Conservation (phyloP, 1,140 invertebrate species). For the Scylla paramamosain region DNA sequence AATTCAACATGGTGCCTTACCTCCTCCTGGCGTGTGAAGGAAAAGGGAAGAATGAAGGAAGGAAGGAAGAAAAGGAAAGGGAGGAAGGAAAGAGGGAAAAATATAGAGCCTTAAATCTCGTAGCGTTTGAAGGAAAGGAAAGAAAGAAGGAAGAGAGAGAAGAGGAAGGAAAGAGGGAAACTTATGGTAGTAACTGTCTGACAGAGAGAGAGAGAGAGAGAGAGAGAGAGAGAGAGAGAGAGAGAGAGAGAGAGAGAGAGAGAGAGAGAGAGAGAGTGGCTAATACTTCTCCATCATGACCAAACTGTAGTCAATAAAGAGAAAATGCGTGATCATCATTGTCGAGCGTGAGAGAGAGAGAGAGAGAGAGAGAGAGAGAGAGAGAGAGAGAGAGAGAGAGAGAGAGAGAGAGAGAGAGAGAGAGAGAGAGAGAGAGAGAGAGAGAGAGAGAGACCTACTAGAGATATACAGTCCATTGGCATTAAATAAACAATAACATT, state of each 20-base stretch:
- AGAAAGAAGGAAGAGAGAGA: too few relatives aligned
- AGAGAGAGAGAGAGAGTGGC: not conserved
- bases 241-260: conserved; percentile 48
- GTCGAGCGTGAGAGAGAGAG: not conserved
- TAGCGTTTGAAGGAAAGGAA: too few relatives aligned
- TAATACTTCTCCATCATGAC: too few relatives aligned
- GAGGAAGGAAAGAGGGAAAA: too few relatives aligned
- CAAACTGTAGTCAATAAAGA: too few relatives aligned
- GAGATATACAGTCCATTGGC: too few relatives aligned
- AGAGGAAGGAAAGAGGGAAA: too few relatives aligned
- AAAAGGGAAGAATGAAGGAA: not conserved
- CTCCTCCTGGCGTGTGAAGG: not conserved
- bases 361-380: not conserved
- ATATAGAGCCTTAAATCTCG: too few relatives aligned
- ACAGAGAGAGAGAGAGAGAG: not conserved
- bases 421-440: not conserved
- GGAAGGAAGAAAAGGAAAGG: too few relatives aligned
- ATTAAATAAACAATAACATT: too few relatives aligned
- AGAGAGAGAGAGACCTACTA: not conserved
- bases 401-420: not conserved
- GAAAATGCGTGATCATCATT: too few relatives aligned
- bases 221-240: conserved; percentile 30
- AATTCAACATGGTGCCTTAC: not conserved
- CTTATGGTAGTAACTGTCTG: not conserved
- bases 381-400: not conserved